Percentiles rank a stretch among this genome's conserved stretches.
These are phyloP conservation scores for Ypsolopha scabrella DNA, from an alignment of 2,888 invertebrate genomes.

Conservation along the genomic window DNA sequence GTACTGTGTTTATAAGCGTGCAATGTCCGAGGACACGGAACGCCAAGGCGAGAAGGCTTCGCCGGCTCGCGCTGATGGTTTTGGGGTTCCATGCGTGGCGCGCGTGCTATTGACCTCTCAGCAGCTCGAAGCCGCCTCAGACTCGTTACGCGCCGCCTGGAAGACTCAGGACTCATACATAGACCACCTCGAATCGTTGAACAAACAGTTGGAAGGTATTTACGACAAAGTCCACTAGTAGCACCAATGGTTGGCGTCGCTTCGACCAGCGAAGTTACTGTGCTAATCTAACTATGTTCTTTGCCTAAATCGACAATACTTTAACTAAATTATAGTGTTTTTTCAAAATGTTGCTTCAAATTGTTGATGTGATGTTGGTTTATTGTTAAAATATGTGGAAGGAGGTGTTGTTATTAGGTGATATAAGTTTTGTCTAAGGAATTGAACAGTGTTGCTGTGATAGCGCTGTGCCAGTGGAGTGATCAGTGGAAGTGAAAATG, in stretches of 20 bases:
- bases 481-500: slow-evolving; percentile 39
- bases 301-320: slow-evolving; percentile 64
- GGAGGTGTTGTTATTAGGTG: slow-evolving; percentile 61
- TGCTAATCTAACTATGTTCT: slow-evolving; percentile 47
- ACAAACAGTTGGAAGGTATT: slow-evolving; percentile 84
- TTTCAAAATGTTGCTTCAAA: slow-evolving; percentile 30
- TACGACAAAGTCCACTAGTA: slow-evolving; percentile 63
- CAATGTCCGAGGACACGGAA: slow-evolving; percentile 66
- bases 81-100: slow-evolving; percentile 35
- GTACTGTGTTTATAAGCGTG: slow-evolving; percentile 55
- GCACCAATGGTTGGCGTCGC: slow-evolving; percentile 50
- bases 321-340: slow-evolving; percentile 64
- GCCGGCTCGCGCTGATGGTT: slow-evolving; percentile 30
- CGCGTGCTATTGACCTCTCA: slow-evolving; percentile 74
- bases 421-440: slow-evolving; percentile 23
- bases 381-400: slow-evolving; percentile 36
- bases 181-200: slow-evolving; percentile 79
- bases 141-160: slow-evolving; percentile 78
- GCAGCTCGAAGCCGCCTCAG: slow-evolving; percentile 73
- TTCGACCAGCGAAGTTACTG: slow-evolving; percentile 28
- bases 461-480: slow-evolving; percentile 46
- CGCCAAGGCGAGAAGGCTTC: slow-evolving; percentile 58
- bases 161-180: slow-evolving; percentile 82
- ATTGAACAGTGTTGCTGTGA: slow-evolving; percentile 35
- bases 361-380: slow-evolving; percentile 45